These are phyloP conservation scores for Heteractis magnifica DNA, from an alignment of 92 coral and sea anemone genomes.

Conservation along the genomic window DNA sequence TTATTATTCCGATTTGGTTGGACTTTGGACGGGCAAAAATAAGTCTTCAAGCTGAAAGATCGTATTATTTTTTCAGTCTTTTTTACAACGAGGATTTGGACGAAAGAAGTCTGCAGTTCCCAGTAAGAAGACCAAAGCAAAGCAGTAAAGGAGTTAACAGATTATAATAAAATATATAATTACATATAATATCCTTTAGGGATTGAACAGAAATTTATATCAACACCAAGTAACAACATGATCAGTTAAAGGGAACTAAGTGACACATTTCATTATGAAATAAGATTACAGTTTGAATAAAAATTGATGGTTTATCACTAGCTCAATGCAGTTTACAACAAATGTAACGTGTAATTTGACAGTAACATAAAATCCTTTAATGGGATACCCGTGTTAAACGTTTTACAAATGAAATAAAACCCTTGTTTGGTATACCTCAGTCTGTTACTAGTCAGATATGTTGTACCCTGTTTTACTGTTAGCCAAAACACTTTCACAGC, in stretches of 20 bases:
- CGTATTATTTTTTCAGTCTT: neutral
- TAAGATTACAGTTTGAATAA: neutral
- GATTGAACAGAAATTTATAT: neutral
- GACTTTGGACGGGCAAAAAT: no score
- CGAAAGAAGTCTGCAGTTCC: slow-evolving; percentile 34
- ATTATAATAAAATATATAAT: neutral
- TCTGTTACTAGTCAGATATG: no score
- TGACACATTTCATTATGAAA: slow-evolving; percentile 5
- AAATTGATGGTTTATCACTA: no score
- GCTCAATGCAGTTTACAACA: no score
- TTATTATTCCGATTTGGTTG: no score
- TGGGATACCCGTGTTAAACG: neutral
- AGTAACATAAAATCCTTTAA: no score
- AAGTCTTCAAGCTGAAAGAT: no score
- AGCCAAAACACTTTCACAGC: no score
- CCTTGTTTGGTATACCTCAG: neutral
- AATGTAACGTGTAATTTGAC: no score
- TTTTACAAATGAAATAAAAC: neutral
- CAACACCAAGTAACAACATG: neutral
- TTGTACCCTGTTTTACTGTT: neutral
- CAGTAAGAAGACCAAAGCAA: neutral
- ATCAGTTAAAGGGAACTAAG: neutral
- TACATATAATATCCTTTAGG: neutral
- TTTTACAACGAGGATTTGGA: slow-evolving; percentile 26
- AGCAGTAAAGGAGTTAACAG: neutral